Evolutionary conservation across 2,797 vertebrate species (phyloP).

Genomic region (Trachops cirrhosus): DNA sequence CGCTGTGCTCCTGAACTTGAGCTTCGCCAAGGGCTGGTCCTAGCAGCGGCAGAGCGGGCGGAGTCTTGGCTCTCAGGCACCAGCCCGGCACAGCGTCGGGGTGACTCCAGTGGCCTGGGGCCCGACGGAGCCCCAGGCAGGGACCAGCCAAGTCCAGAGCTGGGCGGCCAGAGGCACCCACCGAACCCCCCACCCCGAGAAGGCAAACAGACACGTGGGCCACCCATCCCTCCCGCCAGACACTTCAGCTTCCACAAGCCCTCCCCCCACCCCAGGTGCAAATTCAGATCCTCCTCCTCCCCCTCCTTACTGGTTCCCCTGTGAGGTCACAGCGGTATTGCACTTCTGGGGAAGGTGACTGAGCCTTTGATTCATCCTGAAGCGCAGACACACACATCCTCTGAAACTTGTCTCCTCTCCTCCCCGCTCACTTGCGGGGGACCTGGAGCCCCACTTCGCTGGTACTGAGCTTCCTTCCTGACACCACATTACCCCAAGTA

Average conservation of each 20-base stretch:
- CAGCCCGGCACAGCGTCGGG: background rate
- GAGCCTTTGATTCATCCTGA: background rate
- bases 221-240: too few relatives aligned
- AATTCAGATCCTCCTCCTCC: background rate
- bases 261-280: background rate
- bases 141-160: background rate
- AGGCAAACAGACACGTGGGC: rapidly evolving
- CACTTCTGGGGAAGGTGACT: background rate
- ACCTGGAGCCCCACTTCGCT: background rate
- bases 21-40: background rate
- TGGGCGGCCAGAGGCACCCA: background rate
- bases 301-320: rapidly evolving
- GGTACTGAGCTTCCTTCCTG: background rate
- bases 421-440: rapidly evolving
- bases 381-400: background rate
- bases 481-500: background rate
- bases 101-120: background rate
- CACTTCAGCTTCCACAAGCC: background rate
- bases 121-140: background rate
- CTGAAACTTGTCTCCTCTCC: background rate
- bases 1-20: background rate
- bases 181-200: rapidly evolving
- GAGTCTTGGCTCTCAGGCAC: background rate
- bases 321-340: background rate
- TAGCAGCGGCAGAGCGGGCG: background rate